Evolutionary conservation across 2,888 invertebrate species (phyloP).

Genomic region (Lepidocyrtinus sp.): DNA sequence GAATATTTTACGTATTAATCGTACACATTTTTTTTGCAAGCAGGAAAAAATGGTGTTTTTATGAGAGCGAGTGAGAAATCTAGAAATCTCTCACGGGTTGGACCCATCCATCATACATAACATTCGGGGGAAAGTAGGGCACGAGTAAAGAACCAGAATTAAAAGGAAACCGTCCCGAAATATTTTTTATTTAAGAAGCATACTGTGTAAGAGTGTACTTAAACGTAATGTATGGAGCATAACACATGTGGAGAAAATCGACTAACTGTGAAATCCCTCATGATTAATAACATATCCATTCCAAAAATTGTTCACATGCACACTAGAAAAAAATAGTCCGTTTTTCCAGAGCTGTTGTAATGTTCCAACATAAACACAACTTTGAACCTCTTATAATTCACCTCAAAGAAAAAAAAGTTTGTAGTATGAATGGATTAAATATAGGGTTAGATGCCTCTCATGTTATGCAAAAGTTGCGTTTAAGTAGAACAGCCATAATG

Average conservation of each 20-base stretch:
- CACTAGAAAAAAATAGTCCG: background rate
- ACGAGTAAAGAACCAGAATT: background rate
- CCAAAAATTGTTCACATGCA: constrained; percentile 49
- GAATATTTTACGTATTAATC: background rate
- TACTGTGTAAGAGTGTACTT: background rate
- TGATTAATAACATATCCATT: constrained; percentile 57
- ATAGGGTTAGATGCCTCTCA: background rate
- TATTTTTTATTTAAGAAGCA: constrained; percentile 1
- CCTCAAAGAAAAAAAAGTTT: background rate
- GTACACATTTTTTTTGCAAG: background rate
- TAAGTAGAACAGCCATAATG: constrained; percentile 12
- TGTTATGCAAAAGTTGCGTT: background rate
- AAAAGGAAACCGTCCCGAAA: background rate
- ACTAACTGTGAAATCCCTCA: constrained; percentile 56
- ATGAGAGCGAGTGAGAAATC: constrained; percentile 26
- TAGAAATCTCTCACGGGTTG: constrained; percentile 50
- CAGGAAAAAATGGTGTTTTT: background rate
- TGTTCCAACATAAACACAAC: background rate
- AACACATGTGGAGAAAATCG: constrained; percentile 39
- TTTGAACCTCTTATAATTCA: constrained; percentile 2
- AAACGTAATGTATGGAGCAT: background rate
- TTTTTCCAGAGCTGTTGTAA: background rate
- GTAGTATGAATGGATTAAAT: constrained; percentile 7
- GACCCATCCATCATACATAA: constrained; percentile 58
- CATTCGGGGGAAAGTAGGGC: constrained; percentile 22